phyloP scores from a whole-genome alignment of 2,888 invertebrate genomes.

The Ormia ochracea region DNA sequence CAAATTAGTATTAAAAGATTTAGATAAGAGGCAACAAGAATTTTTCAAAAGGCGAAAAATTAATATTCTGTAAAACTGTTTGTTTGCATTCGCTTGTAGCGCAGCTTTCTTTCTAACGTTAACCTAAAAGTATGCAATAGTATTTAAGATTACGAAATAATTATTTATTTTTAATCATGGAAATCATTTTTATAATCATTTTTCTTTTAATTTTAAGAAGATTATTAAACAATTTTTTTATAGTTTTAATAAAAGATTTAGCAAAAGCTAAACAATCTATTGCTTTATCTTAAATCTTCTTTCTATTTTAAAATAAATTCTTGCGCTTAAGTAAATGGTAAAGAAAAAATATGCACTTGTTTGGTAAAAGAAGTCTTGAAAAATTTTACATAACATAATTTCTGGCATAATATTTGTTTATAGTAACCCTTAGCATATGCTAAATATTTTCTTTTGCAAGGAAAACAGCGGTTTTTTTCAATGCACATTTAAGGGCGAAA shows the following conservation, averaged over 20 bases:
- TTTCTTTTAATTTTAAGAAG: no score
- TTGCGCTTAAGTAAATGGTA: neutral
- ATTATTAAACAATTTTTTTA: no score
- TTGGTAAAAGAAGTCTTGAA: neutral
- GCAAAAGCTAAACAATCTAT: no score
- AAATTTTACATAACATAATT: constrained; percentile 50
- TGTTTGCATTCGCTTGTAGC: neutral
- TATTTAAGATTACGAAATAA: no score
- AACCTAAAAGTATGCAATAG: no score
- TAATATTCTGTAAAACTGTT: neutral
- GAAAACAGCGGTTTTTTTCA: constrained; percentile 20
- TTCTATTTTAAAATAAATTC: constrained; percentile 21
- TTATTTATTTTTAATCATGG: no score
- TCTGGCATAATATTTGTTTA: constrained; percentile 37
- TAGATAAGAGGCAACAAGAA: neutral
- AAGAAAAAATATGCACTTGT: constrained; percentile 30
- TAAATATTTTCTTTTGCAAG: constrained; percentile 37
- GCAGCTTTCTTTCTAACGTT: no score
- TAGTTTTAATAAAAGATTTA: no score
- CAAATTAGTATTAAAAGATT: constrained; percentile 4
- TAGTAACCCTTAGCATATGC: constrained; percentile 49
- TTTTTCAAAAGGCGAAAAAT: neutral
- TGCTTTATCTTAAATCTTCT: no score
- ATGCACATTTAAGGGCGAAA: neutral
- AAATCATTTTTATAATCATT: no score